Conservation (phyloP, 2,888 invertebrate species). For the Scaptomyza reducta region DNA sequence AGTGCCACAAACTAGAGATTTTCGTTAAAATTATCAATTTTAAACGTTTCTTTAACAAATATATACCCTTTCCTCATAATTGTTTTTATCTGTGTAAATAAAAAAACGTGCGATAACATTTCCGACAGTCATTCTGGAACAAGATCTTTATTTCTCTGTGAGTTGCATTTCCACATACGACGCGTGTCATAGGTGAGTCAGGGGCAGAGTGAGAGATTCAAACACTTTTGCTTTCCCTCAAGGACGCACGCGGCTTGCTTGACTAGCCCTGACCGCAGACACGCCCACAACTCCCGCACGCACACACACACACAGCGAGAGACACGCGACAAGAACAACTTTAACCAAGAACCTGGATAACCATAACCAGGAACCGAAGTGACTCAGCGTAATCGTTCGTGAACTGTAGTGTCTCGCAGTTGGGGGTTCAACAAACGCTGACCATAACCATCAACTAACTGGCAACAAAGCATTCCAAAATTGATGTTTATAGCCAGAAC, state of each 20-base stretch:
- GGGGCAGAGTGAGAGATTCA: neutral
- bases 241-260: constrained; percentile 49
- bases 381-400: constrained; percentile 55
- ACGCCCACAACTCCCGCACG: constrained; percentile 36
- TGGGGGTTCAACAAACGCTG: constrained; percentile 52
- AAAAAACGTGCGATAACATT: neutral
- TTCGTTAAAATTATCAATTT: constrained; percentile 1
- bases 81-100: neutral
- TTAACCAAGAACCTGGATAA: constrained; percentile 13
- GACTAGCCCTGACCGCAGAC: constrained; percentile 51
- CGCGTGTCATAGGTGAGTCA: neutral
- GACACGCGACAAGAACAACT: constrained; percentile 26
- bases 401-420: constrained; percentile 5
- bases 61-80: neutral
- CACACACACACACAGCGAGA: neutral
- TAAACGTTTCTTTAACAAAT: neutral
- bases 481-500: constrained; percentile 59
- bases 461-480: constrained; percentile 57
- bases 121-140: constrained; percentile 22
- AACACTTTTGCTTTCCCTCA: constrained; percentile 68
- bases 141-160: constrained; percentile 3
- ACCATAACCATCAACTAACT: constrained; percentile 55
- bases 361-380: constrained; percentile 27
- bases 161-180: constrained; percentile 25
- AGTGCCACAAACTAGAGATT: constrained; percentile 22